Percentiles rank a stretch among this genome's conserved stretches.
Conservation (phyloP, 2,888 invertebrate genomes). For the Acrobasis consociella region DNA sequence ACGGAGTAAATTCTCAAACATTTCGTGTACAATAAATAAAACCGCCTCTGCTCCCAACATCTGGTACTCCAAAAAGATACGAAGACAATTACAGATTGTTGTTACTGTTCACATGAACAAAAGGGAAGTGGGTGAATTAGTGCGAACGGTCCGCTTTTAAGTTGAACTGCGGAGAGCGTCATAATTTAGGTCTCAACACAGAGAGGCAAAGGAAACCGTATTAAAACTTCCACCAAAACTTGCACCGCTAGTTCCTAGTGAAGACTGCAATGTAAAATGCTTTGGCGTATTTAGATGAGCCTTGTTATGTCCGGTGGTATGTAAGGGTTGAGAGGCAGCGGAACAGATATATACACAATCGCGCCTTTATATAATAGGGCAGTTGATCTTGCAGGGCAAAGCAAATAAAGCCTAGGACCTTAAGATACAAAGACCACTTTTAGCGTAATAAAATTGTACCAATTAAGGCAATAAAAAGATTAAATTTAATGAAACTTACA, state of each 20-base stretch:
- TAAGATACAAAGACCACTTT: too few species aligned
- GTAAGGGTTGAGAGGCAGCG: background rate
- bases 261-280: slow-evolving; percentile 22
- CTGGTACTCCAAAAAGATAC: slow-evolving; percentile 19
- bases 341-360: too few species aligned
- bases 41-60: slow-evolving; percentile 3
- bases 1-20: slow-evolving; percentile 1
- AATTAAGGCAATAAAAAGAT: too few species aligned
- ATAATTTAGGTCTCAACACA: slow-evolving; percentile 40
- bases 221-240: slow-evolving; percentile 58
- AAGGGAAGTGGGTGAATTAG: slow-evolving; percentile 13
- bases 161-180: slow-evolving; percentile 25
- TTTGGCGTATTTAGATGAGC: slow-evolving; percentile 33
- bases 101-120: background rate
- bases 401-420: too few species aligned
- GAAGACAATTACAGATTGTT: slow-evolving; percentile 17
- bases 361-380: too few species aligned
- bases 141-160: slow-evolving; percentile 18
- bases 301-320: background rate
- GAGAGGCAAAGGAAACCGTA: slow-evolving; percentile 51
- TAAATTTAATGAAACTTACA: too few species aligned
- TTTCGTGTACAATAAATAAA: slow-evolving; percentile 9
- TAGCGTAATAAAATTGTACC: too few species aligned
- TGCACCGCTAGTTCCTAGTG: slow-evolving; percentile 23
- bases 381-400: too few species aligned